These are phyloP conservation scores for Epinephelus moara DNA, from an alignment of 2,113 vertebrate species.

Conservation along the genomic window DNA sequence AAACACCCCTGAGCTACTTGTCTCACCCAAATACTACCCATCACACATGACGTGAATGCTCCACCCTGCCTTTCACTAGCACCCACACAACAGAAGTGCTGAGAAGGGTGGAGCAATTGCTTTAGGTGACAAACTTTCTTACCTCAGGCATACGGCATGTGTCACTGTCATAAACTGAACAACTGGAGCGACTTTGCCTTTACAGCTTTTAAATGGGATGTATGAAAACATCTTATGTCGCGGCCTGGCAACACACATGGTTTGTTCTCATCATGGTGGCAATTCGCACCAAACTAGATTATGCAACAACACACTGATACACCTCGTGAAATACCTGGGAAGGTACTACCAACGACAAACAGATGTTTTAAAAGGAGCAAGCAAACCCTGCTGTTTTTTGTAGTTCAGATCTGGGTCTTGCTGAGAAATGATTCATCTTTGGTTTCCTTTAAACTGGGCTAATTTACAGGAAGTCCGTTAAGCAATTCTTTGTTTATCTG, in stretches of 20 bases:
- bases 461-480: neutral
- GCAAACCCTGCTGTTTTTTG: neutral
- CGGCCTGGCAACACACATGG: neutral
- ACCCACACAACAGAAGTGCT: neutral
- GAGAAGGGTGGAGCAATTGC: neutral
- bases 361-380: neutral
- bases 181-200: neutral
- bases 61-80: slow-evolving; percentile 12
- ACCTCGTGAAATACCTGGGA: neutral
- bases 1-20: neutral
- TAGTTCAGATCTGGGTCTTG: neutral
- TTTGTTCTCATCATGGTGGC: rapidly evolving
- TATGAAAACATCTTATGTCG: neutral
- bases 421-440: neutral
- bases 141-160: neutral
- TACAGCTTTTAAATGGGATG: rapidly evolving
- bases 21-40: slow-evolving; percentile 16
- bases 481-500: neutral
- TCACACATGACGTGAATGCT: neutral
- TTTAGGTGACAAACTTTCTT: slow-evolving; percentile 1
- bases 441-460: neutral
- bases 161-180: neutral
- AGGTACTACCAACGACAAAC: rapidly evolving
- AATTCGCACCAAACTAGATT: neutral
- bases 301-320: neutral